Conservation (phyloP, 2,888 invertebrate genomes). For the Sarcophaga subvicina region DNA sequence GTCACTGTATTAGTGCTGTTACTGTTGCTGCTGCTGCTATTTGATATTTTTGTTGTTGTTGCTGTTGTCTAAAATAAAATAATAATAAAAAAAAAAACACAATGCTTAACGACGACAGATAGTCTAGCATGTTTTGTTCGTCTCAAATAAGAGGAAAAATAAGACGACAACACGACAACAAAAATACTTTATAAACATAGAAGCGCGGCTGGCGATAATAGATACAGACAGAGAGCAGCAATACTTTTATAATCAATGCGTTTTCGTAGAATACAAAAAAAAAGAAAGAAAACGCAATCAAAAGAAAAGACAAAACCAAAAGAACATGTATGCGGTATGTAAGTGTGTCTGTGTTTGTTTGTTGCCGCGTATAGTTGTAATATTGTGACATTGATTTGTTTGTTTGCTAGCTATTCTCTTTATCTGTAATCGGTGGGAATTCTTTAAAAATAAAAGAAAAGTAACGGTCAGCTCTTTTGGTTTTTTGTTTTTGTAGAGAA, state of each 20-base stretch:
- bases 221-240: background rate
- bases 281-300: background rate
- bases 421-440: background rate
- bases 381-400: background rate
- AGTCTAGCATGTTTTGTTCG: conserved; percentile 64
- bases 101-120: conserved; percentile 60
- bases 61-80: conserved; percentile 49
- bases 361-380: background rate
- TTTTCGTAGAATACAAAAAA: background rate
- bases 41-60: conserved; percentile 27
- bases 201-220: background rate
- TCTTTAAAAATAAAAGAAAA: background rate
- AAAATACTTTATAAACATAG: background rate
- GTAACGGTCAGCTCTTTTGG: background rate
- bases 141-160: conserved; percentile 42
- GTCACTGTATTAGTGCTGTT: background rate
- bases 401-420: background rate
- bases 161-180: background rate
- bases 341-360: too few relatives aligned
- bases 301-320: background rate
- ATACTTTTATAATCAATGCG: background rate
- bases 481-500: background rate
- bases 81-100: conserved; percentile 15
- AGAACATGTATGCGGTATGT: background rate
- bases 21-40: background rate